Base-by-base conservation (phyloP, 2,888 invertebrate genomes). In the Oconnorella tubifera region DNA sequence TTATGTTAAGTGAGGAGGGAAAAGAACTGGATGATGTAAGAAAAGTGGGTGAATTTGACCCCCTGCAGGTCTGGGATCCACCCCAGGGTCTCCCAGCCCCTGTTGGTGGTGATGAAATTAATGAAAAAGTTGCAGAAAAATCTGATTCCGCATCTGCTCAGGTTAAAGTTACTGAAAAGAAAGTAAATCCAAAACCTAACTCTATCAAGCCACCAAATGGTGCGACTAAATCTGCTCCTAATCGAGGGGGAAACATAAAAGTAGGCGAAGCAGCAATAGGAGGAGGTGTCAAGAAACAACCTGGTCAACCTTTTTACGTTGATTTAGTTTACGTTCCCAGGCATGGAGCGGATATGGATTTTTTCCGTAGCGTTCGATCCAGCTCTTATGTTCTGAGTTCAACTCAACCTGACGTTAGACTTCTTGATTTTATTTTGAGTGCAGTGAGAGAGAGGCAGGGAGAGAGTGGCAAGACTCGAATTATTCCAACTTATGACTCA, bases 211-310 rank as follows among this genome's bases (percentile, higher is more conserved):
- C 53, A 19, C 25, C 53, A 10, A 6, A 4, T 27, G 25, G 53
- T 25, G 53, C 53, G 14, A 51, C 53, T 27, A 40, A 40, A 40
- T n/a, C n/a, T n/a, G n/a, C n/a, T n/a, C n/a, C n/a, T n/a, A n/a
- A n/a, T n/a, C 40, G 40, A 40, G 40, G 40, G 40, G 10, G 10
- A 19, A 40, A 40, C 40, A 19, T 10, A 40, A 40, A 40, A 40
- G 10, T 14, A 10, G 40, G 19, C 40, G 40, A 10, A 19, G 40
- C 40, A 14, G 40, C 40, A 10, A 19, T 40, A 40, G 19, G 19
- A 23, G 53, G 4, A 6, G 14, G 14, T 6, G 53, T 19, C 4
- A 51, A 51, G 25, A 51, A 51, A 27, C 14, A 6, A 10, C 25
- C 53, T 51, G 40, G 40, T 10, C 10, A 19, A 40, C 25, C 25